Base-by-base conservation (phyloP, 2,113 vertebrate species). In the Blennius ocellaris region DNA sequence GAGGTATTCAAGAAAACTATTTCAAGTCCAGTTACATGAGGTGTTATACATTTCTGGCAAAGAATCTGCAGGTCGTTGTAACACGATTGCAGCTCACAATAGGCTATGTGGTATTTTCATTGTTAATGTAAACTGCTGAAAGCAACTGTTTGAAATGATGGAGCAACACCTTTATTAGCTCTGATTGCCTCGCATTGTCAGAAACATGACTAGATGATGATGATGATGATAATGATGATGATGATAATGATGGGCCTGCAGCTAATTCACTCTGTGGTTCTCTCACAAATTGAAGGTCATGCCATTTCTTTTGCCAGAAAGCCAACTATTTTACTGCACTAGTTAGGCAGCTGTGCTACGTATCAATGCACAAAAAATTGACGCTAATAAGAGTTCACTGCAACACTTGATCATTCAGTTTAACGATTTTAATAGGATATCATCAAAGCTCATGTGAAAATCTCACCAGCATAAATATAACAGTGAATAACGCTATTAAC, bases 1-100 rank as follows among this genome's bases (percentile, higher is more conserved):
- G 21, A 17, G 49, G 57, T 60, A 56, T 69, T 78, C 56, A 63
- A 81, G 73, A 51, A 75, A 75, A 69, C 16, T 3, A 54, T 53
- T 52, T 54, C 11, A 45, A 65, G 49, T 59, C 53, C 12, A 43
- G 37, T 8, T 72, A 39, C 43, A 70, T 3, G 11, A 49, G 17
- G 37, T 53, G 15, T 37, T 7, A 8, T 8, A 11, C 60, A 63
- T 80, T 65, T 69, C 63, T 38, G 37, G 47, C 66, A 60, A 54
- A 12, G 6, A 6, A 36, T 47, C 7, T 63, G 43, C 12, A 14
- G 40, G 40, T 55, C 17, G 45, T 54, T 72, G 15, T 2, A 30
- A 30, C 21, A 30, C 21, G 21, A 30, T 30, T 30, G 21, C 21
- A 30, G 21, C 21, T 30, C 21, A 30, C 21, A 4, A 30, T 30